A percentile compares a stretch with the other conserved stretches of the same genome.
These are phyloP conservation scores for Thymallus thymallus DNA, from an alignment of 2,113 vertebrate species.

Conservation along the genomic window DNA sequence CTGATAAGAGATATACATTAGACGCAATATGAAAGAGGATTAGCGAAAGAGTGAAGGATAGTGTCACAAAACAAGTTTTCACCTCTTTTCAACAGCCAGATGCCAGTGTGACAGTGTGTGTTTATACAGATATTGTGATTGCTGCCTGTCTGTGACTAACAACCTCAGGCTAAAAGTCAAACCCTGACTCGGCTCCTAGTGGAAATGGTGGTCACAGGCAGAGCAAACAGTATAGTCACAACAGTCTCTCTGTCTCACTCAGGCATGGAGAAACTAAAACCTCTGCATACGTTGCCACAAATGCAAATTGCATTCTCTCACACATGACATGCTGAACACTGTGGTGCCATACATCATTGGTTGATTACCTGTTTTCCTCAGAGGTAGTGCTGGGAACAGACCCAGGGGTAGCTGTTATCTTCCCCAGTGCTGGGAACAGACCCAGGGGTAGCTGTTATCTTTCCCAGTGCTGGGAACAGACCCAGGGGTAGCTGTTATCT, in stretches of 20 bases:
- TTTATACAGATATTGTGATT: not conserved
- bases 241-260: not conserved
- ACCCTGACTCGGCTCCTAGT: not conserved
- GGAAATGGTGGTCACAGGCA: not conserved
- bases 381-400: conserved; percentile 1
- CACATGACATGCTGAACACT: too few relatives aligned
- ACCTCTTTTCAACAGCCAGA: not conserved
- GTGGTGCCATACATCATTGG: conserved; percentile 26
- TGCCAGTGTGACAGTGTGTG: too few relatives aligned
- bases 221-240: not conserved
- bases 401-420: too few relatives aligned
- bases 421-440: too few relatives aligned
- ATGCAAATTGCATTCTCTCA: too few relatives aligned
- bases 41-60: too few relatives aligned
- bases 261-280: not conserved
- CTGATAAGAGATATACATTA: not conserved
- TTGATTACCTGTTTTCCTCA: conserved; percentile 47
- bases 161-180: not conserved
- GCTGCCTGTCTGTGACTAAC: not conserved
- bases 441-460: too few relatives aligned
- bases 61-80: not conserved
- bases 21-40: not conserved
- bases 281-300: too few relatives aligned
- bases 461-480: too few relatives aligned
- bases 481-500: too few relatives aligned